Evolutionary conservation across 2,797 vertebrate genomes (phyloP).

Genomic region (Anolis apletophallus): DNA sequence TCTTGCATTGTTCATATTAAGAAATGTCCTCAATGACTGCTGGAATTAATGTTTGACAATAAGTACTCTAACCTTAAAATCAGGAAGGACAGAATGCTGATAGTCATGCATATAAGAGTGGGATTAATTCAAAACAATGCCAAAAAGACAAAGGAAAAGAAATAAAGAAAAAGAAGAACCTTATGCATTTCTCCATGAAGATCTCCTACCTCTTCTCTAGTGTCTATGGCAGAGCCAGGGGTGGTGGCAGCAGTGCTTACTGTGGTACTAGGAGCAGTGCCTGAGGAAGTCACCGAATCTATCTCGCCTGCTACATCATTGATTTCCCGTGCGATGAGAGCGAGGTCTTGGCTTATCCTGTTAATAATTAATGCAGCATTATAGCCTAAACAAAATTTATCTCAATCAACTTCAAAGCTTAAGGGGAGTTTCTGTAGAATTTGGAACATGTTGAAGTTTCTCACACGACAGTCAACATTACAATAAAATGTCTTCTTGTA

Average conservation of each 20-base stretch:
- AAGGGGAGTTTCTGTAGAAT: not conserved
- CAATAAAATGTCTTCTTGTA: not conserved
- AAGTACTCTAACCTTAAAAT: slow-evolving; percentile 66
- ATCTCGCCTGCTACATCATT: slow-evolving; percentile 99
- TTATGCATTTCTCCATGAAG: slow-evolving; percentile 90
- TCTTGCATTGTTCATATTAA: slow-evolving; percentile 40
- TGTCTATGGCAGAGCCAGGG: slow-evolving; percentile 99
- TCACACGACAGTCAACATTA: not conserved
- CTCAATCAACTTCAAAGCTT: slow-evolving; percentile 8
- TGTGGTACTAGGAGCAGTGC: slow-evolving; percentile 97
- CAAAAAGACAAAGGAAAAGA: slow-evolving; percentile 84
- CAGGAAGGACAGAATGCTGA: slow-evolving; percentile 64
- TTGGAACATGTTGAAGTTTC: not conserved
- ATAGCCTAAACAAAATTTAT: slow-evolving; percentile 41
- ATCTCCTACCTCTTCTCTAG: slow-evolving; percentile 98
- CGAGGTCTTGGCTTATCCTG: slow-evolving; percentile 99
- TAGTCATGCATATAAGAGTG: slow-evolving; percentile 68
- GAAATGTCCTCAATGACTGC: slow-evolving; percentile 54
- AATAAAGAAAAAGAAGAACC: slow-evolving; percentile 88
- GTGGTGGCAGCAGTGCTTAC: slow-evolving; percentile 99
- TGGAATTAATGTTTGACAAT: slow-evolving; percentile 57
- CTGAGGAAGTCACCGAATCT: slow-evolving; percentile 97
- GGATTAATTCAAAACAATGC: slow-evolving; percentile 77
- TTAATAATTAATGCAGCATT: slow-evolving; percentile 68
- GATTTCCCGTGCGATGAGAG: slow-evolving; percentile 98